phyloP scores from a whole-genome alignment of 2,113 vertebrate genomes.

The Cynocephalus volans region DNA sequence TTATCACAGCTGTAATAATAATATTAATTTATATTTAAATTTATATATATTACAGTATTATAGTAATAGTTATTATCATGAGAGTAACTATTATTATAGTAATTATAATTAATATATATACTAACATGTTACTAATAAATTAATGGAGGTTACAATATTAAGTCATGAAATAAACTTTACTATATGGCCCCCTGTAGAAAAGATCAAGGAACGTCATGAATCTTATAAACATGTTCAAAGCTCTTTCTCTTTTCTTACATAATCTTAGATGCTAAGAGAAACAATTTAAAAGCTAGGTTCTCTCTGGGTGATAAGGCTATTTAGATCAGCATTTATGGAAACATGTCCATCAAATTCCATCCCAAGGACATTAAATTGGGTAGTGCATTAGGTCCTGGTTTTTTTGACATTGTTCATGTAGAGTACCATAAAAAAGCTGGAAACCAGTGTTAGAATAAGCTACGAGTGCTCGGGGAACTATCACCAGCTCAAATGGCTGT shows the following conservation, averaged over 20 bases:
- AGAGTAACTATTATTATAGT: background rate
- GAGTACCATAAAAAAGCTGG: background rate
- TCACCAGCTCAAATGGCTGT: background rate
- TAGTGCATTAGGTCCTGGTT: background rate
- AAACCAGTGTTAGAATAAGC: background rate
- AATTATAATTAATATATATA: slow-evolving; percentile 28
- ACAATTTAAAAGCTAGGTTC: background rate
- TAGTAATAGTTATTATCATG: background rate
- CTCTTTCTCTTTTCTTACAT: background rate
- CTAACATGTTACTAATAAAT: background rate
- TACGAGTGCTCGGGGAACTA: background rate
- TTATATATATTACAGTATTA: background rate
- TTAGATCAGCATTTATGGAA: slow-evolving; percentile 1
- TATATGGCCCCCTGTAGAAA: background rate
- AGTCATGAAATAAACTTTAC: background rate
- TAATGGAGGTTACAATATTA: background rate
- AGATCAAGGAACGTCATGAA: background rate
- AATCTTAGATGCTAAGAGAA: background rate
- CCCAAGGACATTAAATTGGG: background rate
- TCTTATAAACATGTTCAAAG: background rate
- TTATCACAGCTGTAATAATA: background rate
- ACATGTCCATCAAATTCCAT: background rate
- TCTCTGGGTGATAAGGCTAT: background rate
- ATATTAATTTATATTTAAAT: background rate
- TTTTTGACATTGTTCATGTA: background rate